Conservation (phyloP, 1,140 invertebrate genomes). For the Aphis craccivora region DNA sequence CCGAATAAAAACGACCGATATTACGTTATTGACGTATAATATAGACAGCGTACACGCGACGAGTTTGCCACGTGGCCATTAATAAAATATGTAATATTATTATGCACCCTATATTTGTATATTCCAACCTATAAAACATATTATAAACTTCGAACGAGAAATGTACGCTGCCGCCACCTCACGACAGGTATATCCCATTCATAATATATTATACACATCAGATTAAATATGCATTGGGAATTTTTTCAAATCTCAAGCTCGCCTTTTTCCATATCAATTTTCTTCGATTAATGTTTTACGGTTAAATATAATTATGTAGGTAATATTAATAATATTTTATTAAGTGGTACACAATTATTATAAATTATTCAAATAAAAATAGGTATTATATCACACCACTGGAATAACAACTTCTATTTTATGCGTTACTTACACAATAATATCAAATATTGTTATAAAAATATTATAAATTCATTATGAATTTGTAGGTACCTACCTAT, state of each 20-base stretch:
- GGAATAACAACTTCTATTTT: no score
- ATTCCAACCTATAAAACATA: background rate
- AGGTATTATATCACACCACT: no score
- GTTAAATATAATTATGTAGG: no score
- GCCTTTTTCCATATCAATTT: background rate
- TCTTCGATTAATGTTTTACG: no score
- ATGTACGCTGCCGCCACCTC: background rate
- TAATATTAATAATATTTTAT: no score
- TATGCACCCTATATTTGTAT: background rate
- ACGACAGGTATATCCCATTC: background rate
- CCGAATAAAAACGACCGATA: background rate
- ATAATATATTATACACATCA: background rate
- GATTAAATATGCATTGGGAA: background rate
- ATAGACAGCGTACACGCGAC: background rate
- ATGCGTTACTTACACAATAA: no score
- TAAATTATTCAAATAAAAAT: no score
- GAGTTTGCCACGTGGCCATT: background rate
- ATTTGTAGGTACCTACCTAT: background rate
- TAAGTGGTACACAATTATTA: no score
- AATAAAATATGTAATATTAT: background rate
- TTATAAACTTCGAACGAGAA: background rate
- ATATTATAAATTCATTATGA: no score
- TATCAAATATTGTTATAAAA: no score
- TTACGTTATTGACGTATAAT: background rate
- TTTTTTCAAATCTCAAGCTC: background rate